phyloP scores from a whole-genome alignment of 2,113 vertebrate species.

The Halichoerus grypus region DNA sequence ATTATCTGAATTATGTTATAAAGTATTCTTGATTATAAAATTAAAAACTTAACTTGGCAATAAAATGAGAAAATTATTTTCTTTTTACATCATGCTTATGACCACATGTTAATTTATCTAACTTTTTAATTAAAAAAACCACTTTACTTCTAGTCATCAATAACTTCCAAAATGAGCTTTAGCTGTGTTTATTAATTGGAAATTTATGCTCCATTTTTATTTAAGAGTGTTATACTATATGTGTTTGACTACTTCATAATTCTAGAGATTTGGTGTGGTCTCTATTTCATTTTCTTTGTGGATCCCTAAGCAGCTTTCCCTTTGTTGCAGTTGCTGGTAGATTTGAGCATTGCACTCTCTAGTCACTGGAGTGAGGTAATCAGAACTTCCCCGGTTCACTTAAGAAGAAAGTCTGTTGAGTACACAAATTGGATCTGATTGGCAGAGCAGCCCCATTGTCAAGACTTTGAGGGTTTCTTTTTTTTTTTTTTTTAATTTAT shows the following conservation, averaged over 20 bases:
- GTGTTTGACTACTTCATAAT: background rate
- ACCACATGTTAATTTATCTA: background rate
- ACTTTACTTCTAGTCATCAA: background rate
- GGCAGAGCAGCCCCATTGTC: background rate
- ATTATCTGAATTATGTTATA: background rate
- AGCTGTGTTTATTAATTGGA: background rate
- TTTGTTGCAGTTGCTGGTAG: background rate
- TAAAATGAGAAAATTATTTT: background rate
- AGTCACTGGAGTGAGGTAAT: background rate
- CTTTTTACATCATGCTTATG: background rate
- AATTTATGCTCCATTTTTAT: background rate
- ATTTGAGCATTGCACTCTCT: background rate
- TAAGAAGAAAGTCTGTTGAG: background rate
- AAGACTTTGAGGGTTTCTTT: background rate
- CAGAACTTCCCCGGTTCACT: background rate
- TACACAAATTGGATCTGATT: background rate
- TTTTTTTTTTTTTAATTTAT: no score
- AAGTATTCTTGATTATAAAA: conserved; percentile 14
- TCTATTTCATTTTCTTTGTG: background rate
- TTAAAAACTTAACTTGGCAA: background rate
- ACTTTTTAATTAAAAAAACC: background rate
- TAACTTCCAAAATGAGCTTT: background rate
- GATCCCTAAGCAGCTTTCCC: background rate
- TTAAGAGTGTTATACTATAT: background rate
- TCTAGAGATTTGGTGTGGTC: background rate